Evolutionary conservation across 2,113 vertebrate species (phyloP).

Genomic region (Menidia beryllina): DNA sequence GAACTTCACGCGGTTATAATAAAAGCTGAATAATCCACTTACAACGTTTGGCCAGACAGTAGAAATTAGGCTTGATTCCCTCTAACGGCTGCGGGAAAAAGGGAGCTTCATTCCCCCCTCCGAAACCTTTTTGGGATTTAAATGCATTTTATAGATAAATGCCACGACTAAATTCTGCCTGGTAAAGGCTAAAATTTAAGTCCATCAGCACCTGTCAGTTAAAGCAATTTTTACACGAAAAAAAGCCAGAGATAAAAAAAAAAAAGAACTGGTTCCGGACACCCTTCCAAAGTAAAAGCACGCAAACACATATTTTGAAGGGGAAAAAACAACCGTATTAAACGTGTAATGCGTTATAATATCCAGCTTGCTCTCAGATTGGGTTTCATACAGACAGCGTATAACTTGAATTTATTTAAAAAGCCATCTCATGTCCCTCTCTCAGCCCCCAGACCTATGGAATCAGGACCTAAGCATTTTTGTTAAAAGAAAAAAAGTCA

Average conservation of each 20-base stretch:
- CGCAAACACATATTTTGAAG: neutral
- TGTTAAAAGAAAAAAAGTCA: too few species aligned
- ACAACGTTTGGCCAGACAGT: neutral
- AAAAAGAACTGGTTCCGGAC: neutral
- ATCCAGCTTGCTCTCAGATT: too few species aligned
- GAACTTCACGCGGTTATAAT: fast-evolving
- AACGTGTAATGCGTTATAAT: too few species aligned
- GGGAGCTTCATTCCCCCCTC: constrained; percentile 9
- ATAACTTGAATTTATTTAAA: too few species aligned
- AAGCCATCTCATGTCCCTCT: too few species aligned
- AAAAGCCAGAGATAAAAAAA: neutral
- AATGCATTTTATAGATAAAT: fast-evolving
- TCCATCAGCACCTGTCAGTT: fast-evolving
- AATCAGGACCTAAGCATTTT: too few species aligned
- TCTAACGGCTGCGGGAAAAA: constrained; percentile 7
- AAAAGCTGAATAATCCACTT: neutral
- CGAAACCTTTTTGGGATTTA: fast-evolving
- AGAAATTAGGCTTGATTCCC: constrained; percentile 23
- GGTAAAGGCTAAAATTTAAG: fast-evolving
- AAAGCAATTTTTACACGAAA: constrained; percentile 5
- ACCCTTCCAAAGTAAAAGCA: constrained; percentile 53
- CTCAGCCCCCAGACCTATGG: too few species aligned
- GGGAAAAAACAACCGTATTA: too few species aligned
- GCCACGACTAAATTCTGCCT: neutral
- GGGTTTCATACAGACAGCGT: too few species aligned